Conservation (phyloP, 2,888 invertebrate species). For the Ptychoptera albimana region DNA sequence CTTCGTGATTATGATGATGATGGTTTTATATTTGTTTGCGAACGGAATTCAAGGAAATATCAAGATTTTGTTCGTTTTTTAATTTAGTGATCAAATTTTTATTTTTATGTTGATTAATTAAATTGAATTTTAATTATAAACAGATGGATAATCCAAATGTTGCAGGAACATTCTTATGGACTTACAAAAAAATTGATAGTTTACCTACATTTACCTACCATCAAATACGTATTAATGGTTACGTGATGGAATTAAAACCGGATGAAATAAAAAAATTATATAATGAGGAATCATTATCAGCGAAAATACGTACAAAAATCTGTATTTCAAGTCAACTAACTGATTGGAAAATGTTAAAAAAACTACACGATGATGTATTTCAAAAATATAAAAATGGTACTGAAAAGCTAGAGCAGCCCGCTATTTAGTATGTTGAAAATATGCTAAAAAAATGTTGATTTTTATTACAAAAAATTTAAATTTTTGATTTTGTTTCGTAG, state of each 20-base stretch:
- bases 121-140: no score
- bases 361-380: conserved; percentile 26
- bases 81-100: conserved; percentile 13
- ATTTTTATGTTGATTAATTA: conserved; percentile 6
- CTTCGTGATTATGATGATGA: conserved; percentile 29
- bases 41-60: conserved; percentile 29
- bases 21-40: conserved; percentile 33
- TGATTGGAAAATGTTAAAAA: conserved; percentile 31
- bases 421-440: no score
- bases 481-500: conserved; percentile 21
- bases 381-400: background rate
- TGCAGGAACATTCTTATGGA: conserved; percentile 31
- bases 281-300: conserved; percentile 29
- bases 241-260: conserved; percentile 20
- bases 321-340: conserved; percentile 30
- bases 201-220: background rate
- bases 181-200: conserved; percentile 16
- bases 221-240: conserved; percentile 33
- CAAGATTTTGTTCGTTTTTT: conserved; percentile 28
- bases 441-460: no score
- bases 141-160: conserved; percentile 28
- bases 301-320: conserved; percentile 32
- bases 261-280: conserved; percentile 25
- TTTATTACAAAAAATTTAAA: background rate
- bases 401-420: no score